Percentiles rank a stretch among this genome's conserved stretches.
These are phyloP conservation scores for Aplodontia rufa DNA, from an alignment of 2,113 vertebrate species.

Conservation along the genomic window DNA sequence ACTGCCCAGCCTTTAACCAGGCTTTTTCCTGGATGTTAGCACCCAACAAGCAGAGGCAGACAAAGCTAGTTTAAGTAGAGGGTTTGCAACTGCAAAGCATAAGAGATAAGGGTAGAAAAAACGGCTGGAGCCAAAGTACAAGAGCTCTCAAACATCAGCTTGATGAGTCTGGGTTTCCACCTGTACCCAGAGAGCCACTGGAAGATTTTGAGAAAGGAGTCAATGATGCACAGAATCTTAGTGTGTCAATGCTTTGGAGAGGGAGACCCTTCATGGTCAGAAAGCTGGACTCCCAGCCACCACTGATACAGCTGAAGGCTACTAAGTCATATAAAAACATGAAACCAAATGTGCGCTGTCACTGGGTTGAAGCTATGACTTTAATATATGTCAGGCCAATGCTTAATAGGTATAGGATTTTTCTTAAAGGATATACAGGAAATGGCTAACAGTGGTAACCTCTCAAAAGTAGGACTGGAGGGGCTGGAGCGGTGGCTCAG, in stretches of 20 bases:
- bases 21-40: background rate
- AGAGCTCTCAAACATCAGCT: background rate
- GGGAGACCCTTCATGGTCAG: background rate
- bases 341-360: background rate
- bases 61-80: background rate
- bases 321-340: background rate
- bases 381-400: background rate
- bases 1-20: background rate
- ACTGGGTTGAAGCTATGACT: background rate
- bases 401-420: background rate
- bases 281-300: background rate
- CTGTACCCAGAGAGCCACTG: background rate
- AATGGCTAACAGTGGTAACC: background rate
- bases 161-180: background rate
- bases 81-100: background rate
- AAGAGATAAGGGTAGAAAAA: background rate
- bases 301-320: background rate
- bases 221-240: background rate
- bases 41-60: background rate
- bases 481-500: too few species aligned
- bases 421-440: background rate
- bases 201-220: background rate
- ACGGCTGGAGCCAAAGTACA: background rate
- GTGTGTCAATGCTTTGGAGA: background rate
- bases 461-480: background rate